phyloP scores from a whole-genome alignment of 2,797 vertebrate species.

The Alectoris magna region DNA sequence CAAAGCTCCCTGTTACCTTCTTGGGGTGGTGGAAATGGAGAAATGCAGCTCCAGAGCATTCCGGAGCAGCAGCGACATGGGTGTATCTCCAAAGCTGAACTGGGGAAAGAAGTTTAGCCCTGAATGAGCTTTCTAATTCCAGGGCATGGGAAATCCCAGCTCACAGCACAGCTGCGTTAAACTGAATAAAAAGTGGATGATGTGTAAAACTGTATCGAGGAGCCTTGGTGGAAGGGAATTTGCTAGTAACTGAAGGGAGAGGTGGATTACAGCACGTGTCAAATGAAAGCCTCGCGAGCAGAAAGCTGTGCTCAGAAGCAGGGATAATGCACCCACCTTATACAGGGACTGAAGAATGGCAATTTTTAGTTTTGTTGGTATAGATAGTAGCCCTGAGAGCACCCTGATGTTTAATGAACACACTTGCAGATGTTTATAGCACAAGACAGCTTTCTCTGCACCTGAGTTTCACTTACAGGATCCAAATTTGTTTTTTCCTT shows the following conservation, averaged over 20 bases:
- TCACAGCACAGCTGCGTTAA: rapidly evolving
- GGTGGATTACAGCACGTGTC: not conserved
- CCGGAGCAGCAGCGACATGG: not conserved
- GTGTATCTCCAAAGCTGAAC: not conserved
- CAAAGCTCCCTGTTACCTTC: not conserved
- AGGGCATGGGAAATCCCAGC: not conserved
- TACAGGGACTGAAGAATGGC: rapidly evolving
- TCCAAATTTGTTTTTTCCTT: not conserved
- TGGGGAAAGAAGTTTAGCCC: not conserved
- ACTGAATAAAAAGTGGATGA: not conserved
- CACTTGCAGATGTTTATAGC: not conserved
- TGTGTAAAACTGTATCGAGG: not conserved
- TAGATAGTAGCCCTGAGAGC: not conserved
- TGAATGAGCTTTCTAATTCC: not conserved
- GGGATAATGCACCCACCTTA: rapidly evolving
- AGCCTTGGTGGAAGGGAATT: not conserved
- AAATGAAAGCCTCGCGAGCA: rapidly evolving
- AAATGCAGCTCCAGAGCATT: no score
- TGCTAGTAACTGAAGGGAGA: not conserved
- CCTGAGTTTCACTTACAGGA: not conserved
- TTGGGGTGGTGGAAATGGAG: not conserved
- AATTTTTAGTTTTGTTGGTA: not conserved
- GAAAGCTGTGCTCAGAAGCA: not conserved
- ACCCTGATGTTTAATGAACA: not conserved
- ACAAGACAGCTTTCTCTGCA: not conserved